Evolutionary conservation across 2,113 vertebrate species (phyloP), one percentile per base, ranked within the genome.

Genomic region (Hipposideros armiger): DNA sequence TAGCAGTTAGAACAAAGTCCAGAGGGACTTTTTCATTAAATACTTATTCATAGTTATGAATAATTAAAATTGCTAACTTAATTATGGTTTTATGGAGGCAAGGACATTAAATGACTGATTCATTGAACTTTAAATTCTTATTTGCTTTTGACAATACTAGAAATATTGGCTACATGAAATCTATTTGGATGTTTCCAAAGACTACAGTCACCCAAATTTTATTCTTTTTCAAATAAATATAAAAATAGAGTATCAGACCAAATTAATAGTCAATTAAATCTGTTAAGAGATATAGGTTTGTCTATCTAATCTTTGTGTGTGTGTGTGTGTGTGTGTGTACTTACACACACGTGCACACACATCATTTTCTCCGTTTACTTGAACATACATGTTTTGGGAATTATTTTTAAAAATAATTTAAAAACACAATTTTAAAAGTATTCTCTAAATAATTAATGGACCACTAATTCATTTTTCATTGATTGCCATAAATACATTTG

Each of bases 11-110:
- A 84, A 96, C 58, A 95, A 95, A 94, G 30, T 54, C 30, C 42
- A 54, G 42, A 87, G 82, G 14, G 3, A 26, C 30, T 94, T 2
- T 91, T 95, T 96, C 54, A 96, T 45, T 95, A 96, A 94, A 94
- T 93, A 76, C 7, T 94, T 67, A 93, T 94, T 95, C 32, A 64
- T 88, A 45, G 3, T 54, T 28, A 94, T 87, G 73, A 87, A 90
- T 87, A 97, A 87, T 97, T 95, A 90, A 97, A 95, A 94, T 40
- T 52, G 52, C 40, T 96, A 13, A 70, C 3, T 95, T n/a, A 54
- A 74, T 91, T 97, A 87, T 94, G 77, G 1, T 42, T 95, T 97
- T 93, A 64, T 72, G 77, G 45, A 82, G 86, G 30, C 1, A 93
- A n/a, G 3, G 67, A 58, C 10, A 88, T 97, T 94, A 92, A 20